Conservation (phyloP, 2,797 vertebrate species). For the Myripristis jacobus region DNA sequence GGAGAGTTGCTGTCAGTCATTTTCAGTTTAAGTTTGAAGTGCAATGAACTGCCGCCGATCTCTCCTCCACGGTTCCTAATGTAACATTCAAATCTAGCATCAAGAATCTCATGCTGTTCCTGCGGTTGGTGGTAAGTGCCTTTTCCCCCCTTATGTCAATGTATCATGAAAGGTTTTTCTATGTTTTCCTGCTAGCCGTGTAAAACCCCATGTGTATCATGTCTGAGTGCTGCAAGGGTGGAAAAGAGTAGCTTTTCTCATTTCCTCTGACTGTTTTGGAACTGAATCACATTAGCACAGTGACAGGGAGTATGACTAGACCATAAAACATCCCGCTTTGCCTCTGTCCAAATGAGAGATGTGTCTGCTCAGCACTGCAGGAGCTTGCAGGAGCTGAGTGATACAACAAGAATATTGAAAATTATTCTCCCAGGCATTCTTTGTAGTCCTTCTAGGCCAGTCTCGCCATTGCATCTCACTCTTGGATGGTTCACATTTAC, state of each 20-base stretch:
- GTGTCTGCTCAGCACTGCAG: conserved; percentile 74
- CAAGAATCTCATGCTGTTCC: conserved; percentile 59
- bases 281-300: conserved; percentile 80
- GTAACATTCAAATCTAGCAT: conserved; percentile 74
- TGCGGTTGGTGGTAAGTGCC: conserved; percentile 61
- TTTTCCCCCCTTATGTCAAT: conserved; percentile 71
- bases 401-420: conserved; percentile 76
- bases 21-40: conserved; percentile 64
- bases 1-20: conserved; percentile 71
- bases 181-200: conserved; percentile 54
- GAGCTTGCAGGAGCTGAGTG: conserved; percentile 73
- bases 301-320: conserved; percentile 74
- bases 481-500: conserved; percentile 44
- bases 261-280: conserved; percentile 80
- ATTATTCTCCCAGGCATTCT: conserved; percentile 64
- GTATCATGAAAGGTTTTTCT: conserved; percentile 71
- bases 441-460: conserved; percentile 37
- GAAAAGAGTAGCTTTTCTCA: conserved; percentile 77
- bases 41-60: conserved; percentile 71
- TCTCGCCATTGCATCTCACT: conserved; percentile 40
- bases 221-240: conserved; percentile 74
- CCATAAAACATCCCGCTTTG: conserved; percentile 77
- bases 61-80: conserved; percentile 59
- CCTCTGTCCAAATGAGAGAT: conserved; percentile 80
- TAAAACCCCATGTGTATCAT: conserved; percentile 73